Base-by-base conservation (phyloP, 2,113 vertebrate genomes). In the Paralichthys olivaceus region DNA sequence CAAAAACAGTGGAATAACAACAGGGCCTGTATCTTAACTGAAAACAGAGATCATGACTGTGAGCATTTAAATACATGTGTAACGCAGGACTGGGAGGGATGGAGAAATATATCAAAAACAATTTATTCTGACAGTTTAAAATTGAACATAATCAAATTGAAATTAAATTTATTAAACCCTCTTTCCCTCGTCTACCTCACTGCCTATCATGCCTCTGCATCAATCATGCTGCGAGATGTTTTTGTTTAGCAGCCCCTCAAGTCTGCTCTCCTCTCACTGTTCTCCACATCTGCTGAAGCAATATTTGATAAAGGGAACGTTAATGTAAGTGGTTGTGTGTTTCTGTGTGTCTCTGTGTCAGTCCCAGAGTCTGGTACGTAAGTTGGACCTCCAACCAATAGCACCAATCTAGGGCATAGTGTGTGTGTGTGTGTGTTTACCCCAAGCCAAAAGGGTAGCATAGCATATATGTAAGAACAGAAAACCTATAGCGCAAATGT, bases 401-500 rank as follows among this genome's bases (percentile, higher is more conserved):
- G 19, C 20, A 53, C 7, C 49, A 22, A 53, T n/a, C 19, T 53
- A 53, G 49, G 49, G 49, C 49, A 53, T 20, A 20, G 14, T 54
- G 51, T 75, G 70, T 64, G 67, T 72, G 47, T 57, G 60, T 69
- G 56, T 47, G 67, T 53, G 43, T 72, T 53, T 28, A 58, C 29
- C 29, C 61, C 13, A 25, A 55, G 72, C 76, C 82, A 72, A 68
- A 76, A 53, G 60, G 76, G 60, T 26, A 49, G 49, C 20, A n/a
- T 1, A 23, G 25, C 26, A 54, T 72, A 29, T 61, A 80, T 59
- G 54, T 15, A 55, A 60, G 78, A 72, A 68, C 58, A 66, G n/a
- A 60, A n/a, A 72, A 75, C 77, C 59, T 78, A 80, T 69, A 80
- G 63, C 17, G 64, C 54, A 86, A 78, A 90, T 84, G 72, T 87